Base-by-base conservation (phyloP, 2,113 vertebrate species). In the Entosphenus tridentatus region DNA sequence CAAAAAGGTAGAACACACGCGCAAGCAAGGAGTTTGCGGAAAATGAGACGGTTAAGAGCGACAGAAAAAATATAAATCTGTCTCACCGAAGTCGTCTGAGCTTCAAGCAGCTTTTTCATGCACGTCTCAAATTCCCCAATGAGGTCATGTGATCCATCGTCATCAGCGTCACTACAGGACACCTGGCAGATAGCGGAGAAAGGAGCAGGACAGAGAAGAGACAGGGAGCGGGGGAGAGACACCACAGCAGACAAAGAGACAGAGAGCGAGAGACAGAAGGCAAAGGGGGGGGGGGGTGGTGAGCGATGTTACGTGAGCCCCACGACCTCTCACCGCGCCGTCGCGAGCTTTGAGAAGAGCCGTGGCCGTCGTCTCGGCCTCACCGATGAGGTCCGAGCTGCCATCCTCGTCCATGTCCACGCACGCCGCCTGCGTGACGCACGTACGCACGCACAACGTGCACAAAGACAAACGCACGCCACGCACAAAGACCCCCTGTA, bases 121-220 rank as follows among this genome's bases (percentile, higher is more conserved):
- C n/a, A 16, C 10, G 62, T 21, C 62, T 65, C n/a, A 65, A 65
- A 65, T 21, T 65, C 62, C 62, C 62, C 62, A 16, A 65, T 65
- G n/a, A 65, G 62, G 62, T 65, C 62, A 65, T 65, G 62, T 65
- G 62, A 65, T 65, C 62, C 62, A 10, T 65, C 62, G 62, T 65
- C 62, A 21, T 65, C 62, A 65, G n/a, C n/a, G 62, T 65, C 62
- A 65, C 62, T 65, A 65, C 62, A 65, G 21, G 21, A n/a, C 9
- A 65, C 62, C 62, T 65, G 62, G n/a, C 9, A 21, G n/a, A n/a
- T 16, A 10, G 21, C 21, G 62, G 62, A 65, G 21, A 21, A 8
- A 65, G 8, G 2, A 21, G 21, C 8, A 65, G 62, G 10, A 65
- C n/a, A 21, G 62, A 65, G 62, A 21, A 65, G 21, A 65, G 62